These are phyloP conservation scores for Myrmecobius fasciatus DNA, from an alignment of 2,113 vertebrate species.

Conservation along the genomic window DNA sequence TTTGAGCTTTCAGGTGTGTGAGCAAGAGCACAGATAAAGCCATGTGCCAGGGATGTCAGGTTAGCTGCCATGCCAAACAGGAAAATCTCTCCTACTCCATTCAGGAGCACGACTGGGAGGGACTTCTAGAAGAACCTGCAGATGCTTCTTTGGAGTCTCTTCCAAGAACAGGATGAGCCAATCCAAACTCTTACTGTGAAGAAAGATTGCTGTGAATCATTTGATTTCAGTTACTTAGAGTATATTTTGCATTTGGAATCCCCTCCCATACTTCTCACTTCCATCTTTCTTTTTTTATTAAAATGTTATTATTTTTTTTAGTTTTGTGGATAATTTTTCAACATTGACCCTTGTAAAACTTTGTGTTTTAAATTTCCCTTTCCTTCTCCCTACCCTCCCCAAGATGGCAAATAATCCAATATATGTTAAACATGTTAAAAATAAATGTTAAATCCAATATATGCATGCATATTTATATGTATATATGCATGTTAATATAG, in stretches of 20 bases:
- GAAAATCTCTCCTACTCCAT: slow-evolving; percentile 61
- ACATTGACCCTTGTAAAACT: no score
- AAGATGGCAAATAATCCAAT: no score
- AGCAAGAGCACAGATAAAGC: slow-evolving; percentile 64
- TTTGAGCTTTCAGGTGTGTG: slow-evolving; percentile 77
- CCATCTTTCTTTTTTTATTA: neutral
- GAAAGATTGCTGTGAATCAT: neutral
- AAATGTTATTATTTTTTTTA: no score
- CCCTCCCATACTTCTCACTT: neutral
- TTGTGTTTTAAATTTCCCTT: no score
- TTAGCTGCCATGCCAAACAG: slow-evolving; percentile 69
- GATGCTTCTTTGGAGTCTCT: neutral
- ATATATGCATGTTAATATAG: no score
- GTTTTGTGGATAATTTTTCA: no score
- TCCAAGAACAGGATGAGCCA: neutral
- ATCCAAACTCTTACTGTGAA: neutral
- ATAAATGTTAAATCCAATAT: no score
- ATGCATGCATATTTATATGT: no score
- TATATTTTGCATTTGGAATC: neutral
- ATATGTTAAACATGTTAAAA: no score
- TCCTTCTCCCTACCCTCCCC: no score
- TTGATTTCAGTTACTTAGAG: neutral
- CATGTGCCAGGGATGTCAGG: slow-evolving; percentile 73
- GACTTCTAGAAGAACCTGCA: slow-evolving; percentile 49
- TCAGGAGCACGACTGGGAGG: slow-evolving; percentile 57